These are phyloP conservation scores for Eciton burchellii DNA, from an alignment of 1,140 invertebrate genomes.

Conservation along the genomic window DNA sequence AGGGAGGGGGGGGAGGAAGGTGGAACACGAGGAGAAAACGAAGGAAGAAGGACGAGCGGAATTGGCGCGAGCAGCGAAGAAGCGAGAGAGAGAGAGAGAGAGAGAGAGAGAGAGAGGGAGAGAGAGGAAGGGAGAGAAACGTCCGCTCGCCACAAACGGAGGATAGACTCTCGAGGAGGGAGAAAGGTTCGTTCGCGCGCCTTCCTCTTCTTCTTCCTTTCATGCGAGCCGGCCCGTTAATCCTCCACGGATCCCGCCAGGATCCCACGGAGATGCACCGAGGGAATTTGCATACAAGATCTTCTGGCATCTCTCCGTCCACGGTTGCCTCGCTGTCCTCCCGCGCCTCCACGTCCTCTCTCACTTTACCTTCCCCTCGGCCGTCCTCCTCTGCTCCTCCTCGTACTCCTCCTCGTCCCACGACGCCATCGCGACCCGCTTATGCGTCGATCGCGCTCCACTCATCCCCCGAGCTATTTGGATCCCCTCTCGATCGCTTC, in stretches of 20 bases:
- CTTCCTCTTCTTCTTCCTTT: slow-evolving; percentile 80
- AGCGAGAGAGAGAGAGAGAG: slow-evolving; percentile 31
- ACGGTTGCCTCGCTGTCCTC: slow-evolving; percentile 57
- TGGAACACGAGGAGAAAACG: slow-evolving; percentile 21
- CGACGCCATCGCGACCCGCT: slow-evolving; percentile 73
- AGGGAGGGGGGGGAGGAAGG: slow-evolving; percentile 41
- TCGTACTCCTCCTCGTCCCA: slow-evolving; percentile 24
- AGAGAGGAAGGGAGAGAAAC: slow-evolving; percentile 24
- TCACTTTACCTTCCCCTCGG: slow-evolving; percentile 54
- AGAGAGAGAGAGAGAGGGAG: slow-evolving; percentile 16
- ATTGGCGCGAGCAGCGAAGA: slow-evolving; percentile 28
- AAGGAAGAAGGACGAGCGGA: slow-evolving; percentile 23
- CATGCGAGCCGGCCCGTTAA: slow-evolving; percentile 85
- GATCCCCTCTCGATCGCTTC: slow-evolving; percentile 19
- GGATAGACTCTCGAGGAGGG: slow-evolving; percentile 48
- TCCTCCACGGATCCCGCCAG: slow-evolving; percentile 84
- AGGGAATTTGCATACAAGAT: slow-evolving; percentile 86
- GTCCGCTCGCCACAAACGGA: slow-evolving; percentile 25
- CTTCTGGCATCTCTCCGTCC: slow-evolving; percentile 82
- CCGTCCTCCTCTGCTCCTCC: slow-evolving; percentile 36
- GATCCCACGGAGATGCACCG: slow-evolving; percentile 85
- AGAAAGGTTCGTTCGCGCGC: slow-evolving; percentile 58
- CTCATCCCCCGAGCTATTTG: slow-evolving; percentile 48
- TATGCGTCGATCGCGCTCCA: slow-evolving; percentile 62
- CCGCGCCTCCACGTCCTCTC: slow-evolving; percentile 62